These are phyloP conservation scores for Trigoniulus corallinus DNA, from an alignment of 1,140 invertebrate species.

Conservation along the genomic window DNA sequence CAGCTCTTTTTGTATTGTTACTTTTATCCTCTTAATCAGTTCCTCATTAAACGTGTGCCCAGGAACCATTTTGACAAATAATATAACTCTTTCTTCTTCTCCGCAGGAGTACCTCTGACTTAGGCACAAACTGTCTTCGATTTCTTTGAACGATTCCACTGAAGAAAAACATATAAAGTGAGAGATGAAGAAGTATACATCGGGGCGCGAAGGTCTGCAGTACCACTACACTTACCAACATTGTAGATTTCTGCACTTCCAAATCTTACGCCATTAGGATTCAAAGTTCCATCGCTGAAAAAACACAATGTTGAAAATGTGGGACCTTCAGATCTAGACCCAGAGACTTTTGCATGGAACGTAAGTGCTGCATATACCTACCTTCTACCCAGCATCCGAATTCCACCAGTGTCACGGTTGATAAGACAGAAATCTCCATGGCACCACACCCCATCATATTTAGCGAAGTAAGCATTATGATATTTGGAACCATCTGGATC, in stretches of 20 bases:
- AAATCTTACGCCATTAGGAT: conserved; percentile 43
- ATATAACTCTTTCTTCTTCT: conserved; percentile 38
- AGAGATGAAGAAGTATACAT: background rate
- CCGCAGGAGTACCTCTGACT: conserved; percentile 24
- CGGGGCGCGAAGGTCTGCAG: background rate
- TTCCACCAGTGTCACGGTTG: conserved; percentile 33
- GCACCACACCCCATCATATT: conserved; percentile 32
- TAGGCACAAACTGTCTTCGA: conserved; percentile 37
- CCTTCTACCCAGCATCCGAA: conserved; percentile 34
- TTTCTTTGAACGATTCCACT: conserved; percentile 33
- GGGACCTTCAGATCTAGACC: background rate
- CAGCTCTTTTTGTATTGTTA: conserved; percentile 28
- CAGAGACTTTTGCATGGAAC: too few species aligned
- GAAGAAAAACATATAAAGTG: conserved; percentile 10
- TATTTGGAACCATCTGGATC: conserved; percentile 34
- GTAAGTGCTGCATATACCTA: too few species aligned
- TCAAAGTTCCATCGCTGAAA: conserved; percentile 39
- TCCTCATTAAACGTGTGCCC: conserved; percentile 23
- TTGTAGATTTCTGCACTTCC: conserved; percentile 44
- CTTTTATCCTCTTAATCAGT: conserved; percentile 25
- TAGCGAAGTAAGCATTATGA: conserved; percentile 38
- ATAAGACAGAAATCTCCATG: conserved; percentile 41
- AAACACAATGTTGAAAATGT: background rate
- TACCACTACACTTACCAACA: conserved; percentile 24
- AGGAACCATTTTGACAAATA: conserved; percentile 35